Evolutionary conservation across 2,797 vertebrate genomes (phyloP).

Genomic region (Danio kyathit): DNA sequence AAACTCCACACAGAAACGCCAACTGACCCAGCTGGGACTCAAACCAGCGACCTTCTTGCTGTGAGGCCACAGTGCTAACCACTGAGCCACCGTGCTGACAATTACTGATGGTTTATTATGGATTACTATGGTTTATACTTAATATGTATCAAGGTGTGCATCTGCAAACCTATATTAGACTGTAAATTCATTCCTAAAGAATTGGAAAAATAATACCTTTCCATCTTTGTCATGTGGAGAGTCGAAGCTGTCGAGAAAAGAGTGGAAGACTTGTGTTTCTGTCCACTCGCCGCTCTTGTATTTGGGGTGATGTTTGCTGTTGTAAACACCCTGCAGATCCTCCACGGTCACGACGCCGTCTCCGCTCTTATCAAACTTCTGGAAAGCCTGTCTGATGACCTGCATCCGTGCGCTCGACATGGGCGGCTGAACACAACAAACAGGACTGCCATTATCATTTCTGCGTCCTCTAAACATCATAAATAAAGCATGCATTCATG

Average conservation of each 20-base stretch:
- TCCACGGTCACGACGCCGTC: slow-evolving; percentile 75
- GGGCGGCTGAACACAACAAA: slow-evolving; percentile 61
- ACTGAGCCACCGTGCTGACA: too few relatives aligned
- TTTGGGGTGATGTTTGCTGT: slow-evolving; percentile 73
- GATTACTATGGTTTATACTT: too few relatives aligned
- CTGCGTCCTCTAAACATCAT: neutral
- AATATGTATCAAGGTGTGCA: too few relatives aligned
- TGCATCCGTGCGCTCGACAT: slow-evolving; percentile 75
- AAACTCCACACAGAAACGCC: too few relatives aligned
- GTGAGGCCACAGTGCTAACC: too few relatives aligned
- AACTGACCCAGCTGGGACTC: too few relatives aligned
- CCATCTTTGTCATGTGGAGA: slow-evolving; percentile 75
- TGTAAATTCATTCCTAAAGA: neutral
- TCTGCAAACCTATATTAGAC: neutral
- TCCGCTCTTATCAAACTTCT: slow-evolving; percentile 76
- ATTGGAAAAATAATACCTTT: slow-evolving; percentile 66
- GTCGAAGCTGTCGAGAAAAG: slow-evolving; percentile 80
- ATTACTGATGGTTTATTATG: too few relatives aligned
- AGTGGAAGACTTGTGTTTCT: slow-evolving; percentile 75
- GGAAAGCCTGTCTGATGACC: slow-evolving; percentile 72
- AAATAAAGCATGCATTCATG: too few relatives aligned
- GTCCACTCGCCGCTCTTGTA: slow-evolving; percentile 77
- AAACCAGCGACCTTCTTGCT: too few relatives aligned
- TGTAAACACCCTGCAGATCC: slow-evolving; percentile 77
- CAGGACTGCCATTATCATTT: neutral